Conservation (phyloP, 2,888 invertebrate genomes). For the Lomographa bimaculata region DNA sequence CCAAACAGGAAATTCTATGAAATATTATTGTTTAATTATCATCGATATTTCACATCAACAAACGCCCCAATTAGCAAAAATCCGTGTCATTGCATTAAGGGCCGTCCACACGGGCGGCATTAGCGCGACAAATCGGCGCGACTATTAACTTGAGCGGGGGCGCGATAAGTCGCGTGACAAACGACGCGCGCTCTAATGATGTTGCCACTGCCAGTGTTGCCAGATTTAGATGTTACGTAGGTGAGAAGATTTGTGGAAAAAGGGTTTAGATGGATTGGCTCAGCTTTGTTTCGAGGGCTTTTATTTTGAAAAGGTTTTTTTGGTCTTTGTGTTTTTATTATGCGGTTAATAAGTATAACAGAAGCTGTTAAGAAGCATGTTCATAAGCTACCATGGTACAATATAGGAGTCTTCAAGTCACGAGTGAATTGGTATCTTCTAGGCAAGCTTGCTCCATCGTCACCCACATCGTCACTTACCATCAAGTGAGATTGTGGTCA, state of each 20-base stretch:
- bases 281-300: slow-evolving; percentile 3
- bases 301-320: background rate
- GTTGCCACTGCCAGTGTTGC: slow-evolving; percentile 34
- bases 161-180: slow-evolving; percentile 64
- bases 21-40: slow-evolving; percentile 13
- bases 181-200: slow-evolving; percentile 60
- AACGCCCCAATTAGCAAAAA: slow-evolving; percentile 29
- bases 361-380: too few relatives aligned
- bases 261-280: slow-evolving; percentile 16
- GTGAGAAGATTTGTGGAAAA: slow-evolving; percentile 19
- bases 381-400: too few relatives aligned
- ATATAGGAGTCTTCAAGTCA: too few relatives aligned
- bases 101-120: slow-evolving; percentile 37
- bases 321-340: too few relatives aligned
- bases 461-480: too few relatives aligned
- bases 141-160: slow-evolving; percentile 53
- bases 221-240: slow-evolving; percentile 3
- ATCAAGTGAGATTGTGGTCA: too few relatives aligned
- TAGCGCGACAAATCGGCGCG: slow-evolving; percentile 51
- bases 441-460: too few relatives aligned
- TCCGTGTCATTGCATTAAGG: slow-evolving; percentile 34
- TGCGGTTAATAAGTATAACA: too few relatives aligned
- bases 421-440: too few relatives aligned
- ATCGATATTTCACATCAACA: slow-evolving; percentile 21
- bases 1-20: too few relatives aligned